Evolutionary conservation across 2,888 invertebrate species (phyloP).

Genomic region (Drosophila rubida): DNA sequence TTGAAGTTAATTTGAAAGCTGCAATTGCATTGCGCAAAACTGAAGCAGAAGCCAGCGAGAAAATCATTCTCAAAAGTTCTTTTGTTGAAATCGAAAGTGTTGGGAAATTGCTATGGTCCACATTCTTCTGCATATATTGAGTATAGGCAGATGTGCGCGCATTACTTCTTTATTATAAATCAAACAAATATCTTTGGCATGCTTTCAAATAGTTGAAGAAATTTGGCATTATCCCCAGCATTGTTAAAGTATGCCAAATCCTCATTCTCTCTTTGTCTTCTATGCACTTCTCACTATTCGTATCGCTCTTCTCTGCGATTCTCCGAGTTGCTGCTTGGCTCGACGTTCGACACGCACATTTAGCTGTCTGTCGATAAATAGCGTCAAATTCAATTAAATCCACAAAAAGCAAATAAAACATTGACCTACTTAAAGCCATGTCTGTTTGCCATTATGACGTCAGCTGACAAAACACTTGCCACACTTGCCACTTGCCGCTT

Average conservation of each 20-base stretch:
- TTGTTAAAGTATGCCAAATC: neutral
- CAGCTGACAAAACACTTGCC: slow-evolving; percentile 39
- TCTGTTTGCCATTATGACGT: slow-evolving; percentile 66
- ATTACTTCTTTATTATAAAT: neutral
- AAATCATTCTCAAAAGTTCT: neutral
- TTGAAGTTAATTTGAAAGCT: slow-evolving; percentile 73
- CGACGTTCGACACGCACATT: slow-evolving; percentile 22
- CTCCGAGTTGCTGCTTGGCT: neutral
- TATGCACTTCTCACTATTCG: slow-evolving; percentile 4
- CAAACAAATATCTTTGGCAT: slow-evolving; percentile 12
- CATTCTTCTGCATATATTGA: slow-evolving; percentile 12
- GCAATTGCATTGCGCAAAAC: slow-evolving; percentile 65
- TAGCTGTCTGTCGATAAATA: slow-evolving; percentile 33
- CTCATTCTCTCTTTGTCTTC: neutral
- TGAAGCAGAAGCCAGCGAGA: neutral
- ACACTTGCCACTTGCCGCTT: slow-evolving; percentile 5
- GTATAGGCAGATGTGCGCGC: slow-evolving; percentile 29
- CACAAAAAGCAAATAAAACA: slow-evolving; percentile 59
- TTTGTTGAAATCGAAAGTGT: slow-evolving; percentile 43
- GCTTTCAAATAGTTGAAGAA: neutral
- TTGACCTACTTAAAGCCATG: slow-evolving; percentile 63
- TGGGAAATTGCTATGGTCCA: slow-evolving; percentile 10
- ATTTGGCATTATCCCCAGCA: neutral
- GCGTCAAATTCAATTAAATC: slow-evolving; percentile 63
- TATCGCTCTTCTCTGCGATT: slow-evolving; percentile 5